Evolutionary conservation across 2,113 vertebrate genomes (phyloP), one percentile per base, ranked within the genome.

Genomic region (Nothocercus julius): DNA sequence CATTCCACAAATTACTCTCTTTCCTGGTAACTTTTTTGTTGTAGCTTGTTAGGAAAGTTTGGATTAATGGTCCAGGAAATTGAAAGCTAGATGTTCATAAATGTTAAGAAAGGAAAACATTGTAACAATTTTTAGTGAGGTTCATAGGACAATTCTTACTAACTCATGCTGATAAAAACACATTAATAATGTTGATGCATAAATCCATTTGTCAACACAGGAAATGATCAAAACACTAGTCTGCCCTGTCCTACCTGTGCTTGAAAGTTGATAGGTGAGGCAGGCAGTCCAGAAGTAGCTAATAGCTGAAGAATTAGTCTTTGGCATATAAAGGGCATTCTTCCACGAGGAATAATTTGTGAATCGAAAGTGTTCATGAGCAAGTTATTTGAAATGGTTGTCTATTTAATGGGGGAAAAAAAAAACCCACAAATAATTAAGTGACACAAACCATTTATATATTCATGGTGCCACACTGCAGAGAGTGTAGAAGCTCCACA

Each of bases 51-150:
- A 85, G 85, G 79, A 84, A 85, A 96, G 49, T 51, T 85, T 92
- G 83, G 86, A 96, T 87, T 92, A 92, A 95, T 92, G 63, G 38
- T 77, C 79, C 84, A 91, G 74, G 86, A 96, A 94, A 97, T 85
- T 85, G 79, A 76, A 92, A 95, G 45, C 47, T 89, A 90, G 90
- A 81, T 91, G 61, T 85, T 96, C 56, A n/a, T 79, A 81, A 89
- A 75, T 74, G 21, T 75, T 96, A 86, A 97, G 89, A 89, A 95
- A 95, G 94, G 36, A 72, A 45, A 89, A 58, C 36, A 81, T 30
- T 36, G 25, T 72, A 44, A 40, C 17, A 64, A 16, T 2, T 16
- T 84, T 92, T 67, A 24, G 40, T 82, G 59, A 15, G 11, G 7
- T 38, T 78, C 61, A 34, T 45, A 45, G 28, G 85, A 74, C 28